These are phyloP conservation scores for Caenorhabditis japonica DNA, from an alignment of 2,888 invertebrate genomes.

Conservation along the genomic window DNA sequence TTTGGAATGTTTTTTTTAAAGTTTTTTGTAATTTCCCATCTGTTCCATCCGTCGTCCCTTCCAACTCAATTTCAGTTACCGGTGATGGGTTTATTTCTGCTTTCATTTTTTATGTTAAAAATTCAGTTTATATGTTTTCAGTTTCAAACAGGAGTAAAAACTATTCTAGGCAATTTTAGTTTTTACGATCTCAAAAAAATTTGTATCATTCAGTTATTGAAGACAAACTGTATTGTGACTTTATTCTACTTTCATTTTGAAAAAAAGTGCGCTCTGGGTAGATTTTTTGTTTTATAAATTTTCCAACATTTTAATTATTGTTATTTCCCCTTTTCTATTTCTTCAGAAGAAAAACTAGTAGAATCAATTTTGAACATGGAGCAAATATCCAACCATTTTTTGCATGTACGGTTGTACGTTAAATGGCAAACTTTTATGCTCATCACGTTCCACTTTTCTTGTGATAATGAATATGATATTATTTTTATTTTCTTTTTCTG, in stretches of 20 bases:
- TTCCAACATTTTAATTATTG: neutral
- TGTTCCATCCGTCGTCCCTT: neutral
- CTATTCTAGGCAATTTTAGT: conserved; percentile 15
- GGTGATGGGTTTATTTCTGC: conserved; percentile 3
- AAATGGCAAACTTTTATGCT: conserved; percentile 36
- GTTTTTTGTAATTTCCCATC: neutral
- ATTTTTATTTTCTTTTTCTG: conserved; percentile 5
- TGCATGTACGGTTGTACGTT: conserved; percentile 23
- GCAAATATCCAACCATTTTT: neutral
- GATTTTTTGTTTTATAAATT: neutral
- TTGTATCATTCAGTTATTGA: conserved; percentile 19
- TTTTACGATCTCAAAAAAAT: conserved; percentile 42
- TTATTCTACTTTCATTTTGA: neutral
- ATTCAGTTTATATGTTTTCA: conserved; percentile 17
- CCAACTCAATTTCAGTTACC: conserved; percentile 10
- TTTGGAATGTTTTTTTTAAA: conserved; percentile 8
- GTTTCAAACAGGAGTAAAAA: conserved; percentile 35
- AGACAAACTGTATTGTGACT: conserved; percentile 7
- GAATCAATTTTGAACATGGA: too few relatives aligned
- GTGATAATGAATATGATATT: conserved; percentile 44
- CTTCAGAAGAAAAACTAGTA: too few relatives aligned
- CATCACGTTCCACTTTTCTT: conserved; percentile 51
- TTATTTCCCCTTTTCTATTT: neutral
- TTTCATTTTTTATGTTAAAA: conserved; percentile 1
- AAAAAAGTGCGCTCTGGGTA: neutral